These are phyloP conservation scores for Spialia ferax DNA, from an alignment of 2,888 invertebrate genomes.

Conservation along the genomic window DNA sequence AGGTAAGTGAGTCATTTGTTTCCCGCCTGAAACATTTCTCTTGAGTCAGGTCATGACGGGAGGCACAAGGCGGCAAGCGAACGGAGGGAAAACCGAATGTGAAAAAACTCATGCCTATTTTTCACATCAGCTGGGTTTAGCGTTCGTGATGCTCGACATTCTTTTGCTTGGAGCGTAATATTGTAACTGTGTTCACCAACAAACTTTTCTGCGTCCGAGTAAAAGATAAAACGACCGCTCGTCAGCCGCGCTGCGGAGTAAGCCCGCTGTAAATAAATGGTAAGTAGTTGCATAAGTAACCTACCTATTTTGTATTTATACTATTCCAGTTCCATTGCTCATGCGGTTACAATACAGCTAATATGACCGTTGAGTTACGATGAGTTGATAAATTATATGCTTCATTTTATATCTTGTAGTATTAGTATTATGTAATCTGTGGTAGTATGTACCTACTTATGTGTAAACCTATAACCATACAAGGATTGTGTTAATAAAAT, in stretches of 20 bases:
- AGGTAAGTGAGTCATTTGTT: constrained; percentile 81
- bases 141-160: constrained; percentile 26
- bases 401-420: constrained; percentile 4
- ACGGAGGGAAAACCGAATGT: constrained; percentile 50
- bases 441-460: not conserved
- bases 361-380: constrained; percentile 2
- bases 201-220: constrained; percentile 35
- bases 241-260: constrained; percentile 19
- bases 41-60: constrained; percentile 64
- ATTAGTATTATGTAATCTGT: no score
- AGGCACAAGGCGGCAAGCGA: constrained; percentile 52
- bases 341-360: constrained; percentile 5
- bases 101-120: constrained; percentile 52
- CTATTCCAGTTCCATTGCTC: not conserved
- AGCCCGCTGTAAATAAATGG: constrained; percentile 27
- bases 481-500: constrained; percentile 13
- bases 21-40: constrained; percentile 65
- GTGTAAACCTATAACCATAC: not conserved
- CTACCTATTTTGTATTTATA: constrained; percentile 18
- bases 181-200: constrained; percentile 30
- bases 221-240: constrained; percentile 34
- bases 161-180: constrained; percentile 32
- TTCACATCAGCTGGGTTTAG: constrained; percentile 48
- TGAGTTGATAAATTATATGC: not conserved
- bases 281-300: constrained; percentile 25